These are phyloP conservation scores for Drosophila ogumai DNA, from an alignment of 1,140 invertebrate genomes.

Conservation along the genomic window DNA sequence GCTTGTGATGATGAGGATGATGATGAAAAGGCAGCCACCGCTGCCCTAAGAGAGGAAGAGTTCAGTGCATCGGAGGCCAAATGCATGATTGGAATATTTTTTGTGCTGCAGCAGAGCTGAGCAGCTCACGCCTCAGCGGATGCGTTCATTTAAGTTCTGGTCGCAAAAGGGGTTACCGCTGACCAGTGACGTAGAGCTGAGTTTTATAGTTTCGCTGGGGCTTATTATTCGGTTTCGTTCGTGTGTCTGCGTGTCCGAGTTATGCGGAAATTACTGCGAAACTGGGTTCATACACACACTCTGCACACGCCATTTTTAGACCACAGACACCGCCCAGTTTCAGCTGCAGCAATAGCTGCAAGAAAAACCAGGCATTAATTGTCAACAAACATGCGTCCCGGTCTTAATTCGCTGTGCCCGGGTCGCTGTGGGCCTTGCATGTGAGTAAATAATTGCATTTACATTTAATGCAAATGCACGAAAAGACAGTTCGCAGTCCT, in stretches of 20 bases:
- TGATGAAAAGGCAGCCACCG: slow-evolving; percentile 24
- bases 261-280: slow-evolving; percentile 73
- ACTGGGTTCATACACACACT: slow-evolving; percentile 26
- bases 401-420: slow-evolving; percentile 17
- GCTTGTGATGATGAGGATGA: slow-evolving; percentile 2
- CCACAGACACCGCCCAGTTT: slow-evolving; percentile 43
- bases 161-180: slow-evolving; percentile 19
- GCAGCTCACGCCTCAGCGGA: slow-evolving; percentile 36
- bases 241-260: slow-evolving; percentile 29
- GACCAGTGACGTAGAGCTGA: slow-evolving; percentile 3
- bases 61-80: slow-evolving; percentile 41
- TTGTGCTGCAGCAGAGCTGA: slow-evolving; percentile 12
- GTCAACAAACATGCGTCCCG: slow-evolving; percentile 70
- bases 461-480: slow-evolving; percentile 49
- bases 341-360: slow-evolving; percentile 24
- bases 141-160: slow-evolving; percentile 48
- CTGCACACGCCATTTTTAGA: slow-evolving; percentile 51
- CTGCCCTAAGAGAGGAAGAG: slow-evolving; percentile 9
- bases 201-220: slow-evolving; percentile 14
- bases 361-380: slow-evolving; percentile 66
- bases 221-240: slow-evolving; percentile 14
- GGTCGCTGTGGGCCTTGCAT: slow-evolving; percentile 50
- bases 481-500: slow-evolving; percentile 10
- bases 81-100: slow-evolving; percentile 44
- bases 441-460: slow-evolving; percentile 73